Evolutionary conservation across 2,113 vertebrate species (phyloP), one percentile per base, ranked within the genome.

Genomic region (Damaliscus lunatus): DNA sequence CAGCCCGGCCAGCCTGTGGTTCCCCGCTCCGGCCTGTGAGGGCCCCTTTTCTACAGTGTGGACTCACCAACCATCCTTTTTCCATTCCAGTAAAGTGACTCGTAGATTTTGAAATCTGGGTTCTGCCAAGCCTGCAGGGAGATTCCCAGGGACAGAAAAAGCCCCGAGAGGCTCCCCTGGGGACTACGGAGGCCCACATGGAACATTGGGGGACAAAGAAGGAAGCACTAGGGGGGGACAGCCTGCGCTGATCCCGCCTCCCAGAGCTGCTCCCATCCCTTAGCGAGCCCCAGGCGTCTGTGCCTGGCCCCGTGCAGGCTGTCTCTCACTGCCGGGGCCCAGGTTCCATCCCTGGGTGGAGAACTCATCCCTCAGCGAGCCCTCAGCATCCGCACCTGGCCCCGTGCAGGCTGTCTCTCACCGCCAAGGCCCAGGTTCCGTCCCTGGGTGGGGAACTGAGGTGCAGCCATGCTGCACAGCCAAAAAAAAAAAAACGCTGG

Each of bases 21-120:
- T 97, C 98, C 94, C 97, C 96, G 91, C 96, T 98, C 53, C 7
- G 77, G 96, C 74, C 97, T 64, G 74, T 87, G 93, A 98, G 96
- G 97, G 92, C 98, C 95, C 90, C 94, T 96, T 98, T 96, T 97
- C 95, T 60, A n/a, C 57, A 94, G 92, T 85, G 97, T 96, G 97
- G 91, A 89, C 89, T 92, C 98, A 96, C 93, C 83, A 62, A 10
- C 0, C 23, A 57, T 88, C 77, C 67, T 87, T 50, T 85, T 95
- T 85, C 82, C 80, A 46, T 12, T 81, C 96, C 82, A 85, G 88
- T 55, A 21, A 93, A 55, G 87, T 2, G 36, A 10, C 77, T 55
- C 52, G 90, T 78, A 96, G 88, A 81, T 95, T 67, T 96, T 96
- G 52, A 93, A 96, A 97, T 94, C 88, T 78, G 90, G 95, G 96